phyloP scores from a whole-genome alignment of 2,113 vertebrate species.

The Ramphastos sulfuratus region DNA sequence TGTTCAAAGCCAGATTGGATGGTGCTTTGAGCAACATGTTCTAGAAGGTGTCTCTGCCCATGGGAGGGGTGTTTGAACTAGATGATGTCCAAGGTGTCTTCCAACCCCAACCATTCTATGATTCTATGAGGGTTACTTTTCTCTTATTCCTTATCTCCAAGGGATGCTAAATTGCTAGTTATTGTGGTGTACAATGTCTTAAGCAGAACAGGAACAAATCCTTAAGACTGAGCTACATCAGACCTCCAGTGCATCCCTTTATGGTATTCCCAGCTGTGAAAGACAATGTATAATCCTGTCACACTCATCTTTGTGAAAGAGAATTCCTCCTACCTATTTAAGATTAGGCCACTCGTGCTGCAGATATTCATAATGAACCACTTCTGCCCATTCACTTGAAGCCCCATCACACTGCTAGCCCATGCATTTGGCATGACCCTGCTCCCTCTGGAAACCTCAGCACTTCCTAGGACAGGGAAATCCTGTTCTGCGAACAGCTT shows the following conservation, averaged over 20 bases:
- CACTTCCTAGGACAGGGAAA: background rate
- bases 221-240: background rate
- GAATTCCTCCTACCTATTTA: background rate
- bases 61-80: too few species aligned
- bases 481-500: background rate
- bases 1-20: too few species aligned
- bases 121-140: background rate
- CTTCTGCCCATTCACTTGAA: background rate
- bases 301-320: background rate
- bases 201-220: background rate
- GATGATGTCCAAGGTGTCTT: too few species aligned
- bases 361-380: background rate
- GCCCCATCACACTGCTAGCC: too few species aligned
- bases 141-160: background rate
- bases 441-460: background rate
- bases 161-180: background rate
- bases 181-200: background rate
- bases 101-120: too few species aligned
- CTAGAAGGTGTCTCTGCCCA: too few species aligned
- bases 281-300: background rate
- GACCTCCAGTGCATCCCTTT: background rate
- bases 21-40: too few species aligned
- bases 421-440: background rate
- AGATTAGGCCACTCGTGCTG: background rate
- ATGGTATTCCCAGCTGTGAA: background rate